Evolutionary conservation across 2,888 invertebrate genomes (phyloP).

Genomic region (Diaphora mendica): DNA sequence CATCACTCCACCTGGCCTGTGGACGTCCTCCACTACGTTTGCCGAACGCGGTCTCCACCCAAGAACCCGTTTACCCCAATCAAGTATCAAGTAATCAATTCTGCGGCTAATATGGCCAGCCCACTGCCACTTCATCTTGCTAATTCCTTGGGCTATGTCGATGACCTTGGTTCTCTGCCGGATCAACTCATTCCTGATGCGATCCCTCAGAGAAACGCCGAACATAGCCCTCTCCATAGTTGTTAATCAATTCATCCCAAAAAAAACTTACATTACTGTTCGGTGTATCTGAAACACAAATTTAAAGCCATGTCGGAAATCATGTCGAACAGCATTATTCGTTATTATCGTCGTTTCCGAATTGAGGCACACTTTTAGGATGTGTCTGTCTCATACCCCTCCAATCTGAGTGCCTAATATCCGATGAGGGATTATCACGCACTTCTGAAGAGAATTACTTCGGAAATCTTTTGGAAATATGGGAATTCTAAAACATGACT

Average conservation of each 20-base stretch:
- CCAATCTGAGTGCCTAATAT: slow-evolving; percentile 19
- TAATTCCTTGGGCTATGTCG: no score
- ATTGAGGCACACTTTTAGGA: slow-evolving; percentile 17
- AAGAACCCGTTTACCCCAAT: no score
- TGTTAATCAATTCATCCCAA: not conserved
- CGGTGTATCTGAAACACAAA: slow-evolving; percentile 17
- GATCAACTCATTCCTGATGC: no score
- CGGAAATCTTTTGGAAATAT: slow-evolving; percentile 17
- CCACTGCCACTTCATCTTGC: no score
- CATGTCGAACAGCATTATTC: slow-evolving; percentile 24
- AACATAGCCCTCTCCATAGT: no score
- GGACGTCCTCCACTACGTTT: no score
- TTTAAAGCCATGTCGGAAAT: slow-evolving; percentile 28
- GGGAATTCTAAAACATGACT: slow-evolving; percentile 15
- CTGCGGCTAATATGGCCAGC: no score
- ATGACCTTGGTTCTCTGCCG: no score
- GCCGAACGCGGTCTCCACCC: no score
- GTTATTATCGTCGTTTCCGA: slow-evolving; percentile 27
- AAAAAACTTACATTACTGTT: not conserved
- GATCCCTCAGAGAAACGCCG: no score
- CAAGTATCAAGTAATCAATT: no score
- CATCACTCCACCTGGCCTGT: no score
- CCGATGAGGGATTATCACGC: slow-evolving; percentile 25
- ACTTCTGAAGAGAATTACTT: slow-evolving; percentile 17
- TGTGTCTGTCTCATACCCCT: slow-evolving; percentile 13